These are phyloP conservation scores for Porites divaricata DNA, from an alignment of 92 coral and sea anemone genomes.

Conservation along the genomic window DNA sequence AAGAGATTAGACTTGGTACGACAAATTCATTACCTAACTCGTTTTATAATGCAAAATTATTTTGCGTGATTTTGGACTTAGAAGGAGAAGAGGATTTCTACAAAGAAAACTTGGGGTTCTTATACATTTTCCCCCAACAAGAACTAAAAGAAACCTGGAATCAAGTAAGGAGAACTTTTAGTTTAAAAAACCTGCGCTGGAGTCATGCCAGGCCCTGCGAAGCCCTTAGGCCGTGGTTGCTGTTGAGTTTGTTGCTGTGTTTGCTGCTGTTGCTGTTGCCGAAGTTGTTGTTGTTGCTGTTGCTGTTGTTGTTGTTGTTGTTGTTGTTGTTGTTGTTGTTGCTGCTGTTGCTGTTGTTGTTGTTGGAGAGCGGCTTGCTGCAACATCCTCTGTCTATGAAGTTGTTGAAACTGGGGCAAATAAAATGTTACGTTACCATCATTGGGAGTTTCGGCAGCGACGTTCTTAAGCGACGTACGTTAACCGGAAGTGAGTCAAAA, in stretches of 20 bases:
- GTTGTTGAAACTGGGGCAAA: conserved; percentile 26
- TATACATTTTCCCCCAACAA: no score
- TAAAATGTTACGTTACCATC: neutral
- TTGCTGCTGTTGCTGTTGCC: conserved; percentile 52
- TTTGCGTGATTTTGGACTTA: no score
- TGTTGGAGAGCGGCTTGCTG: conserved; percentile 6
- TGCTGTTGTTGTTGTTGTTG: conserved; percentile 62
- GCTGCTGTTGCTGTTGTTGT: no score
- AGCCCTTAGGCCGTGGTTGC: conserved; percentile 37
- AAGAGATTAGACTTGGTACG: no score
- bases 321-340: conserved; percentile 30
- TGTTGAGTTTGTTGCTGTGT: conserved; percentile 41
- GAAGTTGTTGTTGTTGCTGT: conserved; percentile 54
- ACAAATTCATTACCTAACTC: no score
- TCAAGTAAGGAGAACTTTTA: neutral
- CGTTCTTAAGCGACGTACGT: no score
- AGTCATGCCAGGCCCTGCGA: conserved; percentile 21
- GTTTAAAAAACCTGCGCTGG: conserved; percentile 20
- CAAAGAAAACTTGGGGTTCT: no score
- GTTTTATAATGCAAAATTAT: no score
- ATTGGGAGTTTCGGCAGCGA: no score
- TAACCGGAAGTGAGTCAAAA: no score
- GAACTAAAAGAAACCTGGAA: neutral
- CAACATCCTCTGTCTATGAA: conserved; percentile 44
- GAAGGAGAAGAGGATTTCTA: no score